These are phyloP conservation scores for Dasyornis broadbenti DNA, from an alignment of 2,113 vertebrate genomes.

Conservation along the genomic window DNA sequence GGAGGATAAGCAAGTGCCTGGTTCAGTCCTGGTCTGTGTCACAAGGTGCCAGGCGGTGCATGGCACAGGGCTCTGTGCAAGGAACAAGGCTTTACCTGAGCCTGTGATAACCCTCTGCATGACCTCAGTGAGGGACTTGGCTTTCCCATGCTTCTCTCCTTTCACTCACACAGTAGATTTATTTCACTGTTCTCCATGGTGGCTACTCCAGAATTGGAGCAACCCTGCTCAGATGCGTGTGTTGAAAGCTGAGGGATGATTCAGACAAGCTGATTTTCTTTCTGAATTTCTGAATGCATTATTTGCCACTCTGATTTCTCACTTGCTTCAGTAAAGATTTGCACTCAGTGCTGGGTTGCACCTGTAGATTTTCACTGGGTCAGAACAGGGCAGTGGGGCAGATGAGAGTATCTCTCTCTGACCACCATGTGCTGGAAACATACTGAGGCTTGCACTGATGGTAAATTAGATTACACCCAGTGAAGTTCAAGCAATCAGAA, in stretches of 20 bases:
- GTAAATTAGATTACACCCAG: background rate
- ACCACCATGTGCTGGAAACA: background rate
- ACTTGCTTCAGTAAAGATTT: background rate
- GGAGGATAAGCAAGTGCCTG: background rate
- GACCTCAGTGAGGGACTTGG: background rate
- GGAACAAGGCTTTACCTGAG: background rate
- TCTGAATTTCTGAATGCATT: background rate
- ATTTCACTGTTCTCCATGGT: background rate
- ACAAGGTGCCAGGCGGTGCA: background rate
- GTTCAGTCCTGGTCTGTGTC: background rate
- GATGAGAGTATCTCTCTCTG: background rate
- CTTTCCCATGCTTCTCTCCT: background rate
- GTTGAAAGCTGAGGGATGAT: background rate
- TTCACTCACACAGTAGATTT: background rate
- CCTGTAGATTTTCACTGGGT: background rate
- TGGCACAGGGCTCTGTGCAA: background rate
- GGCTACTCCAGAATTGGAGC: background rate
- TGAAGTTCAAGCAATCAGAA: background rate
- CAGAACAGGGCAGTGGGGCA: background rate
- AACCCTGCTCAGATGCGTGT: background rate
- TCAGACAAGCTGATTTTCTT: background rate
- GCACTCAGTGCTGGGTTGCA: background rate
- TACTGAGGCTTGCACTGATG: background rate
- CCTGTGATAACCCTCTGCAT: background rate
- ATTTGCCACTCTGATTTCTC: background rate